phyloP scores from a whole-genome alignment of 1,140 invertebrate species.

The Helicoverpa zea region DNA sequence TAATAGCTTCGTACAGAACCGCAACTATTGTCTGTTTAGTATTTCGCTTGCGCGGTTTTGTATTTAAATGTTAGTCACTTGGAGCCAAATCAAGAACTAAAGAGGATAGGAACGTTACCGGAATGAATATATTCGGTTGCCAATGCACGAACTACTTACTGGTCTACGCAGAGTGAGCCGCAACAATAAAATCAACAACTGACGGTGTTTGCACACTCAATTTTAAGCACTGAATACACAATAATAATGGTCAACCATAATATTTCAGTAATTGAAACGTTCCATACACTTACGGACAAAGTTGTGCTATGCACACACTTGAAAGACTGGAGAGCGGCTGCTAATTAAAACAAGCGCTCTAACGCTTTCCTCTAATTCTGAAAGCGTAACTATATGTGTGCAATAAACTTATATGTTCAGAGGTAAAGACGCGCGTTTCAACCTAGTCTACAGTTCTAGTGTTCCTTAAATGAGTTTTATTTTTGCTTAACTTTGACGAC shows the following conservation, averaged over 20 bases:
- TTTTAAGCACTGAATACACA: slow-evolving; percentile 21
- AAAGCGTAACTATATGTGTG: slow-evolving; percentile 23
- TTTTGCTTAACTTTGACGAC: slow-evolving; percentile 29
- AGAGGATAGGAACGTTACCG: not conserved
- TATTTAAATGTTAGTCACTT: not conserved
- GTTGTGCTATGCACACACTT: slow-evolving; percentile 41
- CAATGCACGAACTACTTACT: not conserved
- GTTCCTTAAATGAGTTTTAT: slow-evolving; percentile 40
- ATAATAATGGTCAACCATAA: slow-evolving; percentile 30
- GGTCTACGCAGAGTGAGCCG: not conserved
- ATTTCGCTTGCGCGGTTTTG: not conserved
- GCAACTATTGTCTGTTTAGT: not conserved
- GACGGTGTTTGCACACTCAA: not conserved
- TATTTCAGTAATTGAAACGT: slow-evolving; percentile 35
- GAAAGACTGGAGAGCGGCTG: slow-evolving; percentile 28
- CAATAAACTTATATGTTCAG: slow-evolving; percentile 44
- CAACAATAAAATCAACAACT: not conserved
- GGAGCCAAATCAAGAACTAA: not conserved
- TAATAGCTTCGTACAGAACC: not conserved
- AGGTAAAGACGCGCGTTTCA: slow-evolving; percentile 36
- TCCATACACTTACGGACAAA: slow-evolving; percentile 26
- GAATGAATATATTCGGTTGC: not conserved
- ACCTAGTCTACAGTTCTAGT: slow-evolving; percentile 13
- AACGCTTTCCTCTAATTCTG: slow-evolving; percentile 46
- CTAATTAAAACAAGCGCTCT: slow-evolving; percentile 49